A percentile compares a stretch with the other conserved stretches of the same genome.
Conservation (phyloP, 2,888 invertebrate genomes). For the Pristionchus exspectatus region DNA sequence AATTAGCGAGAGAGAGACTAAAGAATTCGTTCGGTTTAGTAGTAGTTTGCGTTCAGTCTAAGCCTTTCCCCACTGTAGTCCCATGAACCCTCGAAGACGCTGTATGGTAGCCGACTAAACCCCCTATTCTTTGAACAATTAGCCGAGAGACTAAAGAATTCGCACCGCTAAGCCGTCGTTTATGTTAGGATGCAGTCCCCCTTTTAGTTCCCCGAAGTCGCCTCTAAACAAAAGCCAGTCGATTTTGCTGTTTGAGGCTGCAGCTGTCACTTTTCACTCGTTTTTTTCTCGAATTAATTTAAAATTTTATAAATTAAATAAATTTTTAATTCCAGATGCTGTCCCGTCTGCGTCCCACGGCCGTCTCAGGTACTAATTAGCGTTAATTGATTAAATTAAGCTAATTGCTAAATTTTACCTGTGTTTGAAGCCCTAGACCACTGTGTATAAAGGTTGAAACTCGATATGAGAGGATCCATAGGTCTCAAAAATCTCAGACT, state of each 20-base stretch:
- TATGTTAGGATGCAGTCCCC: neutral
- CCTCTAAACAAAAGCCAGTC: neutral
- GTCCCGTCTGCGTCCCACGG: constrained; percentile 9
- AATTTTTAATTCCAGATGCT: constrained; percentile 6
- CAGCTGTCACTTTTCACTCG: neutral
- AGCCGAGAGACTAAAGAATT: neutral
- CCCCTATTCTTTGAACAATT: neutral
- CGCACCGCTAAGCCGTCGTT: neutral
- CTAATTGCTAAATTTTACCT: neutral
- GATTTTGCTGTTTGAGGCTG: neutral
- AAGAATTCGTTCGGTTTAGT: neutral
- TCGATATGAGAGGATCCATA: neutral
- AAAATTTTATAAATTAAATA: neutral
- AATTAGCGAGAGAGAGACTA: neutral
- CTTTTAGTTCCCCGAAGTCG: neutral
- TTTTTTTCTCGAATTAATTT: neutral
- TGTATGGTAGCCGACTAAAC: neutral
- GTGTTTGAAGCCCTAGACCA: neutral
- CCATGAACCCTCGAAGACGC: too few relatives aligned
- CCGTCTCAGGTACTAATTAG: constrained; percentile 12
- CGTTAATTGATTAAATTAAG: neutral
- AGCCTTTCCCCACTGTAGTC: neutral
- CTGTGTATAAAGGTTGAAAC: neutral
- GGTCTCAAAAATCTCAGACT: neutral
- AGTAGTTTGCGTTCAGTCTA: neutral